Conservation (phyloP, 2,888 invertebrate genomes). For the Leptopilina syphax region DNA sequence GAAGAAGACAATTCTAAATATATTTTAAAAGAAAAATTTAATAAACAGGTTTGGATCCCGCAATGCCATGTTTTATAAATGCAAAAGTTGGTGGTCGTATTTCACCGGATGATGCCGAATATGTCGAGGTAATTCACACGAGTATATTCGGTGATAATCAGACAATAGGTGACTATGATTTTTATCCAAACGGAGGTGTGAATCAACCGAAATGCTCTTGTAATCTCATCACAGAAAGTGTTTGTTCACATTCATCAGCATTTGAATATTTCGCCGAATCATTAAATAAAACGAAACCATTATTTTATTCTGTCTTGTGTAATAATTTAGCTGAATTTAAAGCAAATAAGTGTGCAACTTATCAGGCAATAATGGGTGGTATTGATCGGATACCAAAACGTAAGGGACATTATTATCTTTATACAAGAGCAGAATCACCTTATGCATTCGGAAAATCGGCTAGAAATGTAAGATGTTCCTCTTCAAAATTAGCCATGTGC, state of each 20-base stretch:
- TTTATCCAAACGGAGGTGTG: constrained; percentile 47
- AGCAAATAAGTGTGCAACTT: not conserved
- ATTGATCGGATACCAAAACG: not conserved
- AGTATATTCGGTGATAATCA: constrained; percentile 68
- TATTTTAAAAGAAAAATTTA: too few species aligned
- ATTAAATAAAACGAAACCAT: not conserved
- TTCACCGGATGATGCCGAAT: constrained; percentile 69
- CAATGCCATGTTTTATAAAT: constrained; percentile 67
- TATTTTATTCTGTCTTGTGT: not conserved
- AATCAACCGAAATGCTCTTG: not conserved
- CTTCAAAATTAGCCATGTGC: not conserved
- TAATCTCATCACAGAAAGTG: not conserved
- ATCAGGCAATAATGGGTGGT: not conserved
- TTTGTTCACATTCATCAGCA: not conserved
- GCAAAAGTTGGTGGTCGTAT: constrained; percentile 63
- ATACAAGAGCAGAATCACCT: not conserved
- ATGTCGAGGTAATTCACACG: constrained; percentile 75
- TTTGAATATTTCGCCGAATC: constrained; percentile 8
- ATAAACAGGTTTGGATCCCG: constrained; percentile 73
- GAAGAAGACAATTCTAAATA: too few species aligned
- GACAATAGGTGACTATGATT: constrained; percentile 72
- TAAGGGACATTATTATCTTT: not conserved
- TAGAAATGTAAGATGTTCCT: not conserved
- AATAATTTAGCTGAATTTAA: not conserved
- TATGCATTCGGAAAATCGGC: not conserved